Conservation (phyloP, 2,888 invertebrate species). For the Xanthia togata region DNA sequence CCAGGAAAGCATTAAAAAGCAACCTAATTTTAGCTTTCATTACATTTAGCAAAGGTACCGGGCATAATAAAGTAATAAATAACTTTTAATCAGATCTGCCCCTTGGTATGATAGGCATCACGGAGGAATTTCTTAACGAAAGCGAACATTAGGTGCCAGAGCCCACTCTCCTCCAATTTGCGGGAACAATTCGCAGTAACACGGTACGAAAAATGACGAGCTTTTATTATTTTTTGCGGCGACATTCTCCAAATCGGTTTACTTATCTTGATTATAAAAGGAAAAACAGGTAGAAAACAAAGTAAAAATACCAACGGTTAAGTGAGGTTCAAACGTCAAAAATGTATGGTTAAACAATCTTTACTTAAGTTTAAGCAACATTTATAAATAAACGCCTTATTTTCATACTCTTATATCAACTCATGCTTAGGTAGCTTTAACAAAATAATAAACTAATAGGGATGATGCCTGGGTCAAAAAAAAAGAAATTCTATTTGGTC, state of each 20-base stretch:
- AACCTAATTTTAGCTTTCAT: not conserved
- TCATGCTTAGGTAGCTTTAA: no score
- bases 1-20: constrained; percentile 1
- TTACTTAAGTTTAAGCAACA: no score
- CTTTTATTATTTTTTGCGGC: not conserved
- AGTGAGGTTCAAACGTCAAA: no score
- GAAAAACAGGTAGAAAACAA: not conserved
- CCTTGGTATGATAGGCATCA: constrained; percentile 23
- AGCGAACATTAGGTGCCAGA: constrained; percentile 5
- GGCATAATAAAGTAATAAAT: constrained; percentile 36
- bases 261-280: not conserved
- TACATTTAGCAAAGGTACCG: constrained; percentile 3
- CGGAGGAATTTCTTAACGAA: constrained; percentile 36
- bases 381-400: no score
- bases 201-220: constrained; percentile 14
- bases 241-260: not conserved
- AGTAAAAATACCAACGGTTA: not conserved
- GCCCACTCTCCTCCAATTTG: constrained; percentile 35
- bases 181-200: constrained; percentile 18
- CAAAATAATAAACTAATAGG: no score
- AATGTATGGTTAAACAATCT: no score
- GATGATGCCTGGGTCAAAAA: no score
- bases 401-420: no score
- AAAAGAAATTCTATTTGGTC: no score
- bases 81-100: constrained; percentile 38